A percentile compares a stretch with the other conserved stretches of the same genome.
phyloP scores from a whole-genome alignment of 2,888 invertebrate genomes.

The Papilio demoleus region DNA sequence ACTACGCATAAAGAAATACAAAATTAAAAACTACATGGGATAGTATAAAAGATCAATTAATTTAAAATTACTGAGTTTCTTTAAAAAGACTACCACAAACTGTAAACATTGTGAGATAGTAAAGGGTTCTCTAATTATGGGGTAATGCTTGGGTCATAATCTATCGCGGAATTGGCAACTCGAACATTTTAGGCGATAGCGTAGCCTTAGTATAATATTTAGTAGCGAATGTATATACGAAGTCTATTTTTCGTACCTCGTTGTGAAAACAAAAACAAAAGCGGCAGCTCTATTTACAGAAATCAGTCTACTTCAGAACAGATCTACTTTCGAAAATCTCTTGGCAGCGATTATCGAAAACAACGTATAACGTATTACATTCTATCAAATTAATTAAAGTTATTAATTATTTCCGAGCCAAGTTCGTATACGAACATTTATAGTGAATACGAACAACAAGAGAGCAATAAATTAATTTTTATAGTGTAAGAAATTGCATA shows the following conservation, averaged over 20 bases:
- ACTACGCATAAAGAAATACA: no score
- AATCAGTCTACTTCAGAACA: constrained; percentile 1
- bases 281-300: constrained; percentile 22
- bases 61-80: no score
- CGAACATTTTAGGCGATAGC: no score
- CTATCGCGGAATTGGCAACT: no score
- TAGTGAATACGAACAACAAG: neutral
- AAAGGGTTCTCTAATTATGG: no score
- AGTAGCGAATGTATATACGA: no score
- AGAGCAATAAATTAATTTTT: neutral
- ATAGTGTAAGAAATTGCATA: neutral
- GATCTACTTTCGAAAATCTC: constrained; percentile 30
- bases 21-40: no score
- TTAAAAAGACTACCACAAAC: no score
- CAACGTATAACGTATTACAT: constrained; percentile 16
- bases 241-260: neutral
- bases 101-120: no score
- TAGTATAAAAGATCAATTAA: no score
- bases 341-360: constrained; percentile 34
- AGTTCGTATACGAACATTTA: neutral
- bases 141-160: no score
- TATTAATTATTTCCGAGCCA: constrained; percentile 6
- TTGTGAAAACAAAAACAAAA: constrained; percentile 25
- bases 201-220: no score
- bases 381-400: constrained; percentile 16